A percentile compares a stretch with the other conserved stretches of the same genome.
Evolutionary conservation across 2,888 invertebrate species (phyloP).

Genomic region (Platycnemis pennipes): DNA sequence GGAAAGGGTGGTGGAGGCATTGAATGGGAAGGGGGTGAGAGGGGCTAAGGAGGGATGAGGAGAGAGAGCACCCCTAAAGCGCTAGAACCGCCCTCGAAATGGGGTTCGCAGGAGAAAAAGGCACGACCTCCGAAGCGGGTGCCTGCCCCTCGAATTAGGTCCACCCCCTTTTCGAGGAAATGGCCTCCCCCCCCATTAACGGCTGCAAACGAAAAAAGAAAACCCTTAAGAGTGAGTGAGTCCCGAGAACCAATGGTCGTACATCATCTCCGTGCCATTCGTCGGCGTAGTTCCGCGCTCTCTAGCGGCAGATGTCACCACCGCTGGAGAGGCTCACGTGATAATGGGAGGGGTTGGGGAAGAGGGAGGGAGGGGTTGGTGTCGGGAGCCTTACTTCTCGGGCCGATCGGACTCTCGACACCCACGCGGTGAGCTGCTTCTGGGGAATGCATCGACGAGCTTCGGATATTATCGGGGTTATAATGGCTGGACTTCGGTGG

Average conservation of each 20-base stretch:
- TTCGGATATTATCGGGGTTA: too few relatives aligned
- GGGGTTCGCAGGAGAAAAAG: not conserved
- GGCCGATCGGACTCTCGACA: too few relatives aligned
- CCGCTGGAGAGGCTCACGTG: constrained; percentile 4
- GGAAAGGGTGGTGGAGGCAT: not conserved
- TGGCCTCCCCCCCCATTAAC: not conserved
- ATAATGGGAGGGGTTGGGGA: not conserved
- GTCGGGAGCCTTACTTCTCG: too few relatives aligned
- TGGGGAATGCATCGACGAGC: too few relatives aligned
- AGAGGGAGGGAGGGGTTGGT: not conserved
- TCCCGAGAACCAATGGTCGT: constrained; percentile 19
- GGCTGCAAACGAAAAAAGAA: constrained; percentile 18
- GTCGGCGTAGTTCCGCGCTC: not conserved
- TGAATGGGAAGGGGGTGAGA: not conserved
- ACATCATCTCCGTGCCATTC: constrained; percentile 16
- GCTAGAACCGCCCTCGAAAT: not conserved
- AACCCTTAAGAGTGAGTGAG: not conserved
- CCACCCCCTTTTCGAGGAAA: too few relatives aligned
- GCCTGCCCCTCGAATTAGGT: not conserved
- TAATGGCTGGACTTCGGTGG: too few relatives aligned
- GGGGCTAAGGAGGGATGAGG: not conserved
- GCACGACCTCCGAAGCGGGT: not conserved
- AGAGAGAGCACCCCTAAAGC: not conserved
- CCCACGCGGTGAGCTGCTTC: too few relatives aligned
- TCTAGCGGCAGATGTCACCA: not conserved